Conservation (phyloP, 2,797 vertebrate genomes). For the Leucoraja ocellata region DNA sequence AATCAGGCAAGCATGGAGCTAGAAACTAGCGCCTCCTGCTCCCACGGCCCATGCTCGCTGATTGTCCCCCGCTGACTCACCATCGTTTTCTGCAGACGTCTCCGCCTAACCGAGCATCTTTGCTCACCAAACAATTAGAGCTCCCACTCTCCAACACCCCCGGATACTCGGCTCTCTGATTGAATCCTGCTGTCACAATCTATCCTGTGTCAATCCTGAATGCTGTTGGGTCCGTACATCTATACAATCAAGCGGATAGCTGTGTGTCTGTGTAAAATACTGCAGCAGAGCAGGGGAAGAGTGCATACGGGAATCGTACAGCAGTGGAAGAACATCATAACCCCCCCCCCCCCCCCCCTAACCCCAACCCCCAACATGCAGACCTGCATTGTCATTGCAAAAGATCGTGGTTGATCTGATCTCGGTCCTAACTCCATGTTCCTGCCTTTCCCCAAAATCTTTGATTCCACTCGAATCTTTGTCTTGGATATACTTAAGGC, state of each 20-base stretch:
- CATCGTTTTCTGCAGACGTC: neutral
- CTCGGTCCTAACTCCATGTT: no score
- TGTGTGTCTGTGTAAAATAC: neutral
- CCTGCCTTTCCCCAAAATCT: no score
- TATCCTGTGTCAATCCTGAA: neutral
- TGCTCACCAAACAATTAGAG: neutral
- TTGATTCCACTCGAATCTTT: no score
- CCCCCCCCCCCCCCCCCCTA: no score
- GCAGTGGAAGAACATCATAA: no score
- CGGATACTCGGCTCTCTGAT: neutral
- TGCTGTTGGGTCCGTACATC: neutral
- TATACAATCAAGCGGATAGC: neutral
- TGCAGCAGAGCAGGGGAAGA: no score
- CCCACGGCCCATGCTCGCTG: neutral
- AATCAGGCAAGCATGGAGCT: neutral
- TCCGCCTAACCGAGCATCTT: neutral
- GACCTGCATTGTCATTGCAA: no score
- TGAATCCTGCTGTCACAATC: slow-evolving; percentile 1
- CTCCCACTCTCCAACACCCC: neutral
- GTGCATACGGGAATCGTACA: neutral
- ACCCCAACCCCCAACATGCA: no score
- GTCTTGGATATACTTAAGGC: no score
- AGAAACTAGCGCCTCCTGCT: neutral
- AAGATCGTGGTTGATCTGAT: no score
- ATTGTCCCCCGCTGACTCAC: neutral